Conservation (phyloP, 1,140 invertebrate species). For the Pseudomyrmex concolor region DNA sequence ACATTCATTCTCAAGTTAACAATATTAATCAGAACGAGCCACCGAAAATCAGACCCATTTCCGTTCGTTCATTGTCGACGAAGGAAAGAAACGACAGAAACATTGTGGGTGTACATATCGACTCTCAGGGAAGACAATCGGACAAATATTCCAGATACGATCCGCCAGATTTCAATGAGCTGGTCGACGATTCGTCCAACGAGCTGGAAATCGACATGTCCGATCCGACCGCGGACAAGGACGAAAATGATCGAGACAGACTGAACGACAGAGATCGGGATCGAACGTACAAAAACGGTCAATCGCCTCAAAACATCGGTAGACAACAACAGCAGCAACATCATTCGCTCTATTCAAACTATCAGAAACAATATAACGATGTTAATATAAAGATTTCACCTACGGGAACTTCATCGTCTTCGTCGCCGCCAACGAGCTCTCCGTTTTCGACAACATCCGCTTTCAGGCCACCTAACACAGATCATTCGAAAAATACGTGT, state of each 20-base stretch:
- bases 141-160: constrained; percentile 87
- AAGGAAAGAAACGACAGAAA: constrained; percentile 82
- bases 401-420: constrained; percentile 71
- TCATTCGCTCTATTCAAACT: constrained; percentile 72
- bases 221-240: constrained; percentile 85
- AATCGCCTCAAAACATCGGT: constrained; percentile 78
- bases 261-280: constrained; percentile 82
- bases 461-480: constrained; percentile 89
- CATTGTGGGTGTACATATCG: constrained; percentile 51
- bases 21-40: constrained; percentile 70
- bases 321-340: constrained; percentile 71
- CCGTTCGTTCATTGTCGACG: constrained; percentile 68
- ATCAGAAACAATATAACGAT: constrained; percentile 81
- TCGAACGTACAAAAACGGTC: constrained; percentile 83
- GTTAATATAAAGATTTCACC: constrained; percentile 76
- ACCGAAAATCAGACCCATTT: constrained; percentile 66
- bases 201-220: constrained; percentile 93
- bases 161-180: constrained; percentile 91
- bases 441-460: constrained; percentile 90
- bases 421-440: constrained; percentile 83
- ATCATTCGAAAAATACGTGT: constrained; percentile 81
- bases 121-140: constrained; percentile 71
- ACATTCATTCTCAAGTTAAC: constrained; percentile 82
- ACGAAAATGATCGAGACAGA: constrained; percentile 85
- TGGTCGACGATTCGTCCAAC: constrained; percentile 92